Evolutionary conservation across 1,140 invertebrate genomes (phyloP), one percentile per base, ranked within the genome.

Genomic region (Lordiphosa mommai): DNA sequence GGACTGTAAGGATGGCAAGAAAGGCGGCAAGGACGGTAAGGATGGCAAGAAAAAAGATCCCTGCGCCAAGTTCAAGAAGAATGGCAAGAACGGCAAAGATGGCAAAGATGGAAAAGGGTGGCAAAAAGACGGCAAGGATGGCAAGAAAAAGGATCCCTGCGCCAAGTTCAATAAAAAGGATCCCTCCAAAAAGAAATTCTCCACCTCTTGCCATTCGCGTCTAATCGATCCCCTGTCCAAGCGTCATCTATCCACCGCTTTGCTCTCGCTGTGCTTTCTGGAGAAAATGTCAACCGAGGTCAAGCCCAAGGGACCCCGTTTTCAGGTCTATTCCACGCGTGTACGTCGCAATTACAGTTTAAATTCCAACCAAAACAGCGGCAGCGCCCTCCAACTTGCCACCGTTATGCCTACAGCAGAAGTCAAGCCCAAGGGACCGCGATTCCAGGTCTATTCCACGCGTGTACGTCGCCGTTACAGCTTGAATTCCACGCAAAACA

Each of bases 131-230:
- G 56, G 20, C 12, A 63, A 60, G 20, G 38, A n/a, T n/a, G 43
- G 37, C 4, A 67, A 72, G 9, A 67, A 61, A 20, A 38, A 56
- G 8, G 61, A 66, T 23, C 50, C 72, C 0, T 77, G 66, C 8
- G 56, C 51, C 20, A 58, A 71, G 37, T 61, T 50, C 33, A 69
- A 56, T 33, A 60, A 58, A 20, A 58, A 56, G 4, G 59, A 63
- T 29, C 52, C 61, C 0, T 48, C 44, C 49, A 60, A 66, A 16
- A 66, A 66, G 13, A 76, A 76, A 14, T 79, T 49, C 32, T 80
- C 76, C 0, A 82, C 77, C 0, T 33, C 27, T n/a, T 36, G 20
- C 8, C 13, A 6, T 12, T 40, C 7, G 7, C 41, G 17, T 36
- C 4, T 9, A 7, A 52, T 12, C 5, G 23, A 27, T 27, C 4